Evolutionary conservation across 2,797 vertebrate species (phyloP).

Genomic region (Sebastes variabilis): DNA sequence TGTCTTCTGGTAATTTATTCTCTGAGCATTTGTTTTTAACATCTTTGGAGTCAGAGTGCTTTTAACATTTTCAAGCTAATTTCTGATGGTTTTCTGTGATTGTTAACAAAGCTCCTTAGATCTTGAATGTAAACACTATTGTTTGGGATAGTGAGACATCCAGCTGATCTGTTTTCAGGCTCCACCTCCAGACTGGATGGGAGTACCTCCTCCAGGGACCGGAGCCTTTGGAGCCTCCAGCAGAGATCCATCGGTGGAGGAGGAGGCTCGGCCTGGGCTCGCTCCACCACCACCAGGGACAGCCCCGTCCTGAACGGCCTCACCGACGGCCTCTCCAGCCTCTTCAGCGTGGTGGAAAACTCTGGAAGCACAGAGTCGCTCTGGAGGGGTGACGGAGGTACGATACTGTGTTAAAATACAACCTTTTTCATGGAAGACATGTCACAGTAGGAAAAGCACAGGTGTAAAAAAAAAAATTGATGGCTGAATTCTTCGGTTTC

Average conservation of each 20-base stretch:
- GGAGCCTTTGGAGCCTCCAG: constrained; percentile 95
- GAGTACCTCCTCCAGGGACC: constrained; percentile 84
- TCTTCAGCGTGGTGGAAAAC: constrained; percentile 97
- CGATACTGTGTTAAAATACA: not conserved
- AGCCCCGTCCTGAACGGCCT: constrained; percentile 95
- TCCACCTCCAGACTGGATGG: constrained; percentile 92
- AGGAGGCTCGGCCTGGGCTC: constrained; percentile 96
- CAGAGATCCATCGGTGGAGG: constrained; percentile 85
- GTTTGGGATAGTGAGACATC: not conserved
- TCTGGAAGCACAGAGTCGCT: constrained; percentile 92
- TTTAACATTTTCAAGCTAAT: not conserved
- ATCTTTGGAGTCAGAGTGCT: not conserved
- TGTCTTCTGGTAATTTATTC: constrained; percentile 73
- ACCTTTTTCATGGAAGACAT: not conserved
- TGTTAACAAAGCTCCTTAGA: not conserved
- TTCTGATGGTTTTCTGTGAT: not conserved
- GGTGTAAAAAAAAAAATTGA: not conserved
- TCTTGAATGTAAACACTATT: not conserved
- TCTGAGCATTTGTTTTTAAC: not conserved
- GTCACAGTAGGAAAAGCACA: not conserved
- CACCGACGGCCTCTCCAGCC: constrained; percentile 95
- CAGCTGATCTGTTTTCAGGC: constrained; percentile 40
- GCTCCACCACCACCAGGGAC: constrained; percentile 97
- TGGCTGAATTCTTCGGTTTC: not conserved
- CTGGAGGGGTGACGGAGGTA: constrained; percentile 87